Evolutionary conservation across 2,113 vertebrate species (phyloP), one percentile per base, ranked within the genome.

Genomic region (Pachypanchax playfairii): DNA sequence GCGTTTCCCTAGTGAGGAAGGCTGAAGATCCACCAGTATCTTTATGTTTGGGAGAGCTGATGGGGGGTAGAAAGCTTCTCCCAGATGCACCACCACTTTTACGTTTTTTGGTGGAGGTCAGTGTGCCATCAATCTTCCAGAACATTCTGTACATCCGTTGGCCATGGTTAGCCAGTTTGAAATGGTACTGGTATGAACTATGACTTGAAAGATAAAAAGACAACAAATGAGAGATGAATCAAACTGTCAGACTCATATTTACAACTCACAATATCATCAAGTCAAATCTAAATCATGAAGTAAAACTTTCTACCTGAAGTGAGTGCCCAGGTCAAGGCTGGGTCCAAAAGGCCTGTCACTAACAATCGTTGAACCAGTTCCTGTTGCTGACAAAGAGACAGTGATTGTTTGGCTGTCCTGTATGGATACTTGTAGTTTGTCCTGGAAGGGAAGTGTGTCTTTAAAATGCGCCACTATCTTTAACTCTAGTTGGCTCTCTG

Each of bases 301-400:
- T n/a, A n/a, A n/a, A n/a, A n/a, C n/a, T 14, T 31, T 58, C 25
- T 91, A 97, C 96, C 94, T 95, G 85, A 96, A 95, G 57, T 88
- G 88, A 4, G 91, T 75, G 25, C 96, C 96, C 24, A 98, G 26
- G 54, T 94, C 84, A 12, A 98, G 85, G 33, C 79, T 85, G 0
- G 94, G 94, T 9, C 69, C 67, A 31, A 97, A 92, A 11, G 92
- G 90, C 36, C 65, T 87, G 82, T 96, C 90, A 0, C 89, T 92
- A 80, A 94, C 79, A 15, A 98, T 93, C 0, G 94, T 95, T 9
- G 91, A 94, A n/a, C 95, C 94, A 0, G 67, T 88, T 57, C 94
- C 95, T 0, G 64, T 77, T 44, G 95, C 96, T 4, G 21, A 64
- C 26, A 98, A 64, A 0, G 70, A 36, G 15, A 96, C 83, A 17